Evolutionary conservation across 2,113 vertebrate species (phyloP).

Genomic region (Peromyscus californicus): DNA sequence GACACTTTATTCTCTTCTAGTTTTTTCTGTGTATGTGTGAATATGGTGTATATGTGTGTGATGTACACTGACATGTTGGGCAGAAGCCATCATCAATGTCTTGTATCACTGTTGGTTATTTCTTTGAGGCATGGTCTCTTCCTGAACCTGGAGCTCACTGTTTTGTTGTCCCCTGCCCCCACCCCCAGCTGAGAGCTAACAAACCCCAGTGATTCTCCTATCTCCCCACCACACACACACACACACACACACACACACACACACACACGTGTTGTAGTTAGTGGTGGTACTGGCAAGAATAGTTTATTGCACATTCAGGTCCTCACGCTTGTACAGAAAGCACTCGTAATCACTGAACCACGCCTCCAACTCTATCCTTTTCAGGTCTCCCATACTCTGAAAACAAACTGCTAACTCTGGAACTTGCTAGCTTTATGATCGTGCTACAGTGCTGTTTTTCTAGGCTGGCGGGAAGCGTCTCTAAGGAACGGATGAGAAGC

Average conservation of each 20-base stretch:
- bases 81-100: not conserved
- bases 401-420: not conserved
- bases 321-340: not conserved
- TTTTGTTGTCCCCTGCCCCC: not conserved
- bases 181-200: too few species aligned
- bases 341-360: not conserved
- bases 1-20: conserved; percentile 9
- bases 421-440: not conserved
- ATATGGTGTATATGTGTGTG: not conserved
- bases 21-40: not conserved
- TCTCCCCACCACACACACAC: not conserved
- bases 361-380: not conserved
- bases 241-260: not conserved
- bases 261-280: too few species aligned
- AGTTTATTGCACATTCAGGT: too few species aligned
- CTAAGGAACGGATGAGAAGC: not conserved
- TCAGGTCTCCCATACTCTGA: not conserved
- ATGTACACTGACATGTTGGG: too few species aligned
- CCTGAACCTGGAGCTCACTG: not conserved
- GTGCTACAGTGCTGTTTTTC: not conserved
- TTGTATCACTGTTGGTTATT: not conserved
- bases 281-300: not conserved
- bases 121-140: not conserved
- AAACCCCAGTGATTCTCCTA: not conserved
- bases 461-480: not conserved